Percentiles rank a stretch among this genome's conserved stretches.
Evolutionary conservation across 2,797 vertebrate species (phyloP).

Genomic region (Gymnopithys bicolor): DNA sequence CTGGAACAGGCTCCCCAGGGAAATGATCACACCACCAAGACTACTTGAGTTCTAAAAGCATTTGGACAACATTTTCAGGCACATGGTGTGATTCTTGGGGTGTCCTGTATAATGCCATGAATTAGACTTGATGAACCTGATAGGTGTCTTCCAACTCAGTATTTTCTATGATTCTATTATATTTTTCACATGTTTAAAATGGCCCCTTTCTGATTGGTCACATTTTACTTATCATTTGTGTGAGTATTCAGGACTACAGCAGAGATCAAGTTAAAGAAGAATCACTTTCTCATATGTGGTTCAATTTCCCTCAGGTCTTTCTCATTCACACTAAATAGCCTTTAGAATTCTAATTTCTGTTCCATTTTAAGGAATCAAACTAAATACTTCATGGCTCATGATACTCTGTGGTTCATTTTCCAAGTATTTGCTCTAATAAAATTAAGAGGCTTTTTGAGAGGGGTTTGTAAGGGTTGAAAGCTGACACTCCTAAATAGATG

Average conservation of each 20-base stretch:
- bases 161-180: neutral
- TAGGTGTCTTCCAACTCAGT: neutral
- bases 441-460: neutral
- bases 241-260: neutral
- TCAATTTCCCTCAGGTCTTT: neutral
- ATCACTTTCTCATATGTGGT: neutral
- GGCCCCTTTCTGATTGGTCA: neutral
- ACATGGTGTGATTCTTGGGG: neutral
- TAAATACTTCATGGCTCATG: neutral
- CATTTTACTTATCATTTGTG: neutral
- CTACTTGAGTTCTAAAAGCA: neutral
- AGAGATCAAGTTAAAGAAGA: neutral
- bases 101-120: neutral
- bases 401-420: neutral
- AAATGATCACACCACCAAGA: neutral
- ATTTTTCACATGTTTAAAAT: neutral
- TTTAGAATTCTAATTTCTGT: slow-evolving; percentile 17
- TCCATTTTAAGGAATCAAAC: neutral
- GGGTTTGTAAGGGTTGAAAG: neutral
- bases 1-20: accelerated
- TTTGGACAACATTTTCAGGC: neutral
- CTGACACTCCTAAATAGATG: neutral
- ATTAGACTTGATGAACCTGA: neutral
- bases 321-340: neutral
- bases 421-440: neutral